phyloP scores from a whole-genome alignment of 2,888 invertebrate species.

The Chirona hameri region DNA sequence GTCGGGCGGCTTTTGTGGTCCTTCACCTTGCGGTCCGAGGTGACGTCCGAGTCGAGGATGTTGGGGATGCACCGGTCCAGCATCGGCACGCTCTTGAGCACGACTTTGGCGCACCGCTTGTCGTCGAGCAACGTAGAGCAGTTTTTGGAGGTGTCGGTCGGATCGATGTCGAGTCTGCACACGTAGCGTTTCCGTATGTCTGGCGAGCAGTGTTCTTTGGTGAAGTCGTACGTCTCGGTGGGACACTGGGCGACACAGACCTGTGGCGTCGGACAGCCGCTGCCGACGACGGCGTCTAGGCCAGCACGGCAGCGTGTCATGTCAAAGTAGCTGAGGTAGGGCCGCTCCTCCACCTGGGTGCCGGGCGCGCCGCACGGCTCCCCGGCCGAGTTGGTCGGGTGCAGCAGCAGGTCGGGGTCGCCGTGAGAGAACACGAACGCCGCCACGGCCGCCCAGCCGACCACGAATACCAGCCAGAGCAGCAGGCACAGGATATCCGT shows the following conservation, averaged over 20 bases:
- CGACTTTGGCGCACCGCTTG: background rate
- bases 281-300: constrained; percentile 65
- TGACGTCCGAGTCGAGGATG: background rate
- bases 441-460: constrained; percentile 73
- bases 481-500: constrained; percentile 85
- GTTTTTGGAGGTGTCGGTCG: background rate
- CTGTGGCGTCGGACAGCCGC: constrained; percentile 80
- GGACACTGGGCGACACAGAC: constrained; percentile 76
- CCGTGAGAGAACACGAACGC: constrained; percentile 68
- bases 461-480: constrained; percentile 72
- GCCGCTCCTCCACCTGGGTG: constrained; percentile 59
- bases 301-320: constrained; percentile 67
- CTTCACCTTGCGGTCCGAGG: background rate
- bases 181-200: background rate
- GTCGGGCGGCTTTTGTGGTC: background rate
- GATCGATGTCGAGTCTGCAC: background rate
- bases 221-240: constrained; percentile 49
- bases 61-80: constrained; percentile 53
- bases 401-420: constrained; percentile 66
- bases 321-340: constrained; percentile 79
- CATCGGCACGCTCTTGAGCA: constrained; percentile 42
- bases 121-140: background rate
- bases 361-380: constrained; percentile 65
- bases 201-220: background rate
- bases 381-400: constrained; percentile 75